Base-by-base conservation (phyloP, 2,888 invertebrate species). In the Cephus spinipes region DNA sequence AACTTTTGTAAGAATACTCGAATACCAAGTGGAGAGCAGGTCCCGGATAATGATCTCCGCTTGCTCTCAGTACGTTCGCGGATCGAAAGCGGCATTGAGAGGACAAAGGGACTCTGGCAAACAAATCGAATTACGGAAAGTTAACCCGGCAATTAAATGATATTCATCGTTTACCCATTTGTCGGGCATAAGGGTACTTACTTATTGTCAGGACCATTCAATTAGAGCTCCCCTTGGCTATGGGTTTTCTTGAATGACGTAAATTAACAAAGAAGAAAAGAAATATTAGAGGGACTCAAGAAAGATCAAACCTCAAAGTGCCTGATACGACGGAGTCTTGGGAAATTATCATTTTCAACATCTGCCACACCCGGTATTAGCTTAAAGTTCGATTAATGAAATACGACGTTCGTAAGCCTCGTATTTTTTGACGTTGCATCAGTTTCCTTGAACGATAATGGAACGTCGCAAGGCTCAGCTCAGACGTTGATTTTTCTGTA, bases 131-230 rank as follows among this genome's bases (percentile, higher is more conserved):
- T 82, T 79, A 78, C 77, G 77, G 23, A 83, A 85, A 83, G 81
- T 85, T 84, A 81, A 81, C 80, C 80, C 80, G 23, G 76, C 82
- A 84, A 85, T 85, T 82, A 82, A 84, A 80, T 82, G 84, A 84
- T 84, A 83, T 80, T 81, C 81, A 81, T 85, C 82, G 76, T 73
- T 71, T 74, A 31, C 71, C 71, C 71, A 71, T 71, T 71, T 23
- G 55, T 55, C 23, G 55, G 23, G 55, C 23, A 55, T 55, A 23
- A 9, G 55, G 55, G 55, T 55, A 23, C 55, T 23, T 23, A 23
- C 55, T 9, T 23, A 55, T 55, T 55, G 55, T 55, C 55, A 55
- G 55, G 23, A 55, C 23, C 23, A 9, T 55, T 55, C 23, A 23
- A 55, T 55, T 55, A 55, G 23, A 55, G 55, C 55, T 23, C 9